Conservation (phyloP, 2,797 vertebrate genomes). For the Cygnus olor region DNA sequence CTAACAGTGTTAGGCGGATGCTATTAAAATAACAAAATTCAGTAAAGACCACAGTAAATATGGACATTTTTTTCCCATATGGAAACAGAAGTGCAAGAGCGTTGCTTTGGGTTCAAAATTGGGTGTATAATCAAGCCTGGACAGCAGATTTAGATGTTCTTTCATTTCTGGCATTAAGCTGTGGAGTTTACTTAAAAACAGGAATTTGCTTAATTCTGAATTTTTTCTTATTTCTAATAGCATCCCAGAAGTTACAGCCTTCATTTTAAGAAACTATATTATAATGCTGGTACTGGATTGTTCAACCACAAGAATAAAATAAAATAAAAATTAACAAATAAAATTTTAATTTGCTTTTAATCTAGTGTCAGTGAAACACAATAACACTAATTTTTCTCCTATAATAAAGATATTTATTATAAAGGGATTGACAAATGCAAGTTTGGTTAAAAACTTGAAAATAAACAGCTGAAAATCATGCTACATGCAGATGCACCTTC, state of each 20-base stretch:
- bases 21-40: background rate
- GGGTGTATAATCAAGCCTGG: background rate
- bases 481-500: background rate
- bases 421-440: background rate
- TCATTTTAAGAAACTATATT: background rate
- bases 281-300: background rate
- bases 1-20: conserved; percentile 40
- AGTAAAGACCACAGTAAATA: background rate
- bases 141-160: background rate
- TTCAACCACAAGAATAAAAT: background rate
- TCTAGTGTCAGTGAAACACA: conserved; percentile 12
- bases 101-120: background rate
- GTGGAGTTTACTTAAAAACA: background rate
- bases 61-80: background rate
- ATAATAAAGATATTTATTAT: background rate
- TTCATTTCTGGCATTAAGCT: background rate
- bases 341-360: background rate
- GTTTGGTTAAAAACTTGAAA: background rate
- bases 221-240: background rate
- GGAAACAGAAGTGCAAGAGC: background rate
- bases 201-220: background rate
- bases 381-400: background rate
- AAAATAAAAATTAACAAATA: background rate
- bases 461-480: background rate
- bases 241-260: background rate